Percentiles rank a stretch among this genome's conserved stretches.
These are phyloP conservation scores for Malthinus flaveolus DNA, from an alignment of 2,888 invertebrate species.

Conservation along the genomic window DNA sequence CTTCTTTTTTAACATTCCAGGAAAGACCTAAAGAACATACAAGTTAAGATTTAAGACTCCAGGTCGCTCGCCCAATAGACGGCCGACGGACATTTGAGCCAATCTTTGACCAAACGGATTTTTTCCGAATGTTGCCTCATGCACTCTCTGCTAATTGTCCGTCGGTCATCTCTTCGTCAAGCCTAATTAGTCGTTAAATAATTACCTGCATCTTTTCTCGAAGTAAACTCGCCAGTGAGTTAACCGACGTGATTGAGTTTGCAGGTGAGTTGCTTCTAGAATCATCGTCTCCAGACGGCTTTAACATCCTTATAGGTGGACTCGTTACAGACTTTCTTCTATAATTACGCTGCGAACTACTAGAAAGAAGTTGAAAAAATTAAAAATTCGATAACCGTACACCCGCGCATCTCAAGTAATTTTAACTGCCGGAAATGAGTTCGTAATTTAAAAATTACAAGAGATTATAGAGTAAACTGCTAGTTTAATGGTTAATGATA, in stretches of 20 bases:
- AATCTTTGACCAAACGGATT: too few relatives aligned
- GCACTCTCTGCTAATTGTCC: too few relatives aligned
- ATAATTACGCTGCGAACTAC: constrained; percentile 48
- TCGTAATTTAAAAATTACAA: constrained; percentile 16
- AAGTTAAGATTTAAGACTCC: not conserved
- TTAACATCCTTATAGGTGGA: constrained; percentile 56
- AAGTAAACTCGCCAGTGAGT: constrained; percentile 80
- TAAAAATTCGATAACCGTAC: constrained; percentile 4
- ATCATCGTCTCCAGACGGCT: constrained; percentile 60
- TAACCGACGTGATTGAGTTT: constrained; percentile 82
- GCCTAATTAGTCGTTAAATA: not conserved
- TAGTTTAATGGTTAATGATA: not conserved
- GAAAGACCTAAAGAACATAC: constrained; percentile 65
- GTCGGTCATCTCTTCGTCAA: too few relatives aligned
- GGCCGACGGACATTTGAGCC: too few relatives aligned
- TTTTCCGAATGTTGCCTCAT: too few relatives aligned
- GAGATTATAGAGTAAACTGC: constrained; percentile 13
- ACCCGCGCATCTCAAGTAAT: constrained; percentile 2
- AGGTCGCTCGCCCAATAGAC: too few relatives aligned
- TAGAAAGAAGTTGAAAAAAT: constrained; percentile 4
- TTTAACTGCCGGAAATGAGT: constrained; percentile 11
- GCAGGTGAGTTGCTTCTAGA: constrained; percentile 68
- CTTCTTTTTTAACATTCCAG: constrained; percentile 71
- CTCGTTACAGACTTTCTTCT: constrained; percentile 67
- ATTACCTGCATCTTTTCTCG: constrained; percentile 80